Evolutionary conservation across 64 coral and sea anemone species (phyloP).

Genomic region (Stichodactyla helianthus): DNA sequence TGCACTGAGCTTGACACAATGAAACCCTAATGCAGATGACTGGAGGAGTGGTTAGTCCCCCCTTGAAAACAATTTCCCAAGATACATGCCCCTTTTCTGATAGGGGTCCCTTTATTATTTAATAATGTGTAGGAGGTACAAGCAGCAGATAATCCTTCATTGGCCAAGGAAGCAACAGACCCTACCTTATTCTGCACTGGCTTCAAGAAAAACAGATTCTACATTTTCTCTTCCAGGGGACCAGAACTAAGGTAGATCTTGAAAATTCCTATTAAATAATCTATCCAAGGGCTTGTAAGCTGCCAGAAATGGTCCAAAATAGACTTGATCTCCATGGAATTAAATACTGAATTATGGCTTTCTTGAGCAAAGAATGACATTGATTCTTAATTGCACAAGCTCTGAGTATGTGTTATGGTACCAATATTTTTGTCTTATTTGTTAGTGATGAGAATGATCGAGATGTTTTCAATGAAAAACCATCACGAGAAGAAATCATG

Average conservation of each 20-base stretch:
- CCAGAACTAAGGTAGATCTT: slow-evolving; percentile 73
- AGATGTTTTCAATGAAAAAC: slow-evolving; percentile 98
- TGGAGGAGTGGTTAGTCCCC: too few species aligned
- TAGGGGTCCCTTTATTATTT: not conserved
- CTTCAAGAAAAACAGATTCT: slow-evolving; percentile 96
- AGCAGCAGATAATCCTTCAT: slow-evolving; percentile 86
- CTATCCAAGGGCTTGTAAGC: not conserved
- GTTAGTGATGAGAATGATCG: slow-evolving; percentile 80
- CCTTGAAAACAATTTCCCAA: not conserved
- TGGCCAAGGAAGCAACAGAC: slow-evolving; percentile 63
- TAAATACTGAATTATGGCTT: too few species aligned
- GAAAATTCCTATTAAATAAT: not conserved
- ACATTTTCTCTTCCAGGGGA: slow-evolving; percentile 78
- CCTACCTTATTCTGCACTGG: slow-evolving; percentile 92
- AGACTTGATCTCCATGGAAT: too few species aligned
- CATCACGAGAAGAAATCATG: slow-evolving; percentile 93
- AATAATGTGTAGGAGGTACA: slow-evolving; percentile 69
- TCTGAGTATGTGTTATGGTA: too few species aligned
- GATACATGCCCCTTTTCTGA: too few species aligned
- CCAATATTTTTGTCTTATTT: not conserved
- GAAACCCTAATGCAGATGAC: too few species aligned
- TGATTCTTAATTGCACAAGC: too few species aligned
- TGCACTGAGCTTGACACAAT: too few species aligned
- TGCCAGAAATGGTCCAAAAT: too few species aligned
- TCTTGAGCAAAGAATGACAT: too few species aligned